Evolutionary conservation across 2,888 invertebrate genomes (phyloP), one percentile per base, ranked within the genome.

Genomic region (Harpagoxenus sublaevis): DNA sequence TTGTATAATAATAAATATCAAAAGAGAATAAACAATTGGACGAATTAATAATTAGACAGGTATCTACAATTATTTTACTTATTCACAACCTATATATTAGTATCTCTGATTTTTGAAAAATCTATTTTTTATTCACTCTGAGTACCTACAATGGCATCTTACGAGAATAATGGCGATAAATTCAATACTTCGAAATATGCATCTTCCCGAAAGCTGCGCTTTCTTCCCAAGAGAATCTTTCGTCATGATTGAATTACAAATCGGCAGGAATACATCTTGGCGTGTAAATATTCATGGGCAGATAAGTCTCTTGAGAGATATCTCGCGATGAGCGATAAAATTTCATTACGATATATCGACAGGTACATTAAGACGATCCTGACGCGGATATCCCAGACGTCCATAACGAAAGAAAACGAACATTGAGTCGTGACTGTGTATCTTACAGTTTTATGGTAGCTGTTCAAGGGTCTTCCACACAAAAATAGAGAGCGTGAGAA

Each of bases 231-330:
- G 31, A 55, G 31, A 42, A 55, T 68, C 28, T 78, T 68, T 6
- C 53, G n/a, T 66, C 55, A 55, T 45, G 42, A 78, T 68, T 68
- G 53, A 78, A 68, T 78, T 78, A 78, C 77, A 55, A 78, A 78
- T 78, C 53, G 55, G 12, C 68, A n/a, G 42, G 55, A 55, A 18
- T 55, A 78, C 42, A 28, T 55, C 9, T 39, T 31, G 5, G 42
- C n/a, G 15, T 62, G 42, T 78, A 55, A 78, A 78, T 78, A 78
- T 78, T 68, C 68, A 78, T 68, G n/a, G n/a, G 15, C 28, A 78
- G 55, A 66, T 77, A 66, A 68, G 15, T 68, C 55, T 42, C 68
- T 28, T n/a, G 18, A 3, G 39, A 39, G 28, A 9, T 28, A 15
- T 66, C 28, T 55, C n/a, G 68, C 5, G 68, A 78, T 31, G 55